phyloP scores from a whole-genome alignment of 2,888 invertebrate genomes.

The Parthenolecanium corni region DNA sequence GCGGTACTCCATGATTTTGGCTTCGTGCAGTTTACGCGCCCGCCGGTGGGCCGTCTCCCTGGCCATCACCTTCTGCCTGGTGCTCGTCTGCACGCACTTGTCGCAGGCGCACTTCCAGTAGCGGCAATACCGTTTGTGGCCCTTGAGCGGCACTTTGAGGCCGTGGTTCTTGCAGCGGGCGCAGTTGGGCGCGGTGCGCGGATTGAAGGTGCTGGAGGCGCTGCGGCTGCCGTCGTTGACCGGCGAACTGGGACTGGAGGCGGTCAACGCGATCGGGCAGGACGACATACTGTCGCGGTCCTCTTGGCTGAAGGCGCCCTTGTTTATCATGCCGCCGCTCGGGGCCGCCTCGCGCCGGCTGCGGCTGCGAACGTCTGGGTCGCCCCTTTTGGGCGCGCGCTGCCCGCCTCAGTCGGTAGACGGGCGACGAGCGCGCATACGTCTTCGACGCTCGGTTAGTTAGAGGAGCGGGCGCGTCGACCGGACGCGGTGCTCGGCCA shows the following conservation, averaged over 20 bases:
- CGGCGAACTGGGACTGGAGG: conserved; percentile 11
- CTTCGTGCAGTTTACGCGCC: conserved; percentile 74
- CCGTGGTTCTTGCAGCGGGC: conserved; percentile 85
- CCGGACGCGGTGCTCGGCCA: too few species aligned
- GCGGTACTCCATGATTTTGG: conserved; percentile 3
- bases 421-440: background rate
- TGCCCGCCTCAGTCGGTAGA: background rate
- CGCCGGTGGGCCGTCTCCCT: conserved; percentile 70
- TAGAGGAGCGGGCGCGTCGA: too few species aligned
- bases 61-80: conserved; percentile 82
- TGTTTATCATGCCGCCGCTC: background rate
- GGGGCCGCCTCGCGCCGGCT: background rate
- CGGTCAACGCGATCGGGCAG: conserved; percentile 12
- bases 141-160: conserved; percentile 75
- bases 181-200: conserved; percentile 76
- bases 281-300: conserved; percentile 6
- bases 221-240: conserved; percentile 13
- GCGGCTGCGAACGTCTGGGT: background rate
- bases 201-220: conserved; percentile 36
- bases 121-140: conserved; percentile 84
- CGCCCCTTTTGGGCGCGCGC: background rate
- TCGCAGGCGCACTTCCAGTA: conserved; percentile 73
- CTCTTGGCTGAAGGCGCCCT: conserved; percentile 2
- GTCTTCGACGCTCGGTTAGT: too few species aligned
- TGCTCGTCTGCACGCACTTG: conserved; percentile 74